Evolutionary conservation across 2,113 vertebrate genomes (phyloP).

Genomic region (Aplodontia rufa): DNA sequence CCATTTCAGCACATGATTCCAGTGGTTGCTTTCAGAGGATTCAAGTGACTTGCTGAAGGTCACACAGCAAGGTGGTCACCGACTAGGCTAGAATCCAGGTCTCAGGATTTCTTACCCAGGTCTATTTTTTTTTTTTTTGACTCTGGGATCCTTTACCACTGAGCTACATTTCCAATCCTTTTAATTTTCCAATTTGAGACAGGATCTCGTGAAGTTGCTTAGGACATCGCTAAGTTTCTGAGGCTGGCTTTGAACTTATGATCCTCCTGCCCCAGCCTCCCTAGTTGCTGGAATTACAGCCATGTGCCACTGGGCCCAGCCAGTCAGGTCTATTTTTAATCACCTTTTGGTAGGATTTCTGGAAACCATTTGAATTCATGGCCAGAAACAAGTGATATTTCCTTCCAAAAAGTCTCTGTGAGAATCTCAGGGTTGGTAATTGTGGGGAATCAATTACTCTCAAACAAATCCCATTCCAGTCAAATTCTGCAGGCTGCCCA

Average conservation of each 20-base stretch:
- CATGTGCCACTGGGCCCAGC: too few species aligned
- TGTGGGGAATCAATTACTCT: slow-evolving; percentile 52
- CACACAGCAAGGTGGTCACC: neutral
- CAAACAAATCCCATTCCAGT: slow-evolving; percentile 51
- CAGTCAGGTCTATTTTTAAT: neutral
- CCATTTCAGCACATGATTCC: neutral
- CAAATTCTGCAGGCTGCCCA: slow-evolving; percentile 1
- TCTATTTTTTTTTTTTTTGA: neutral
- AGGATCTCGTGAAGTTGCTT: too few species aligned
- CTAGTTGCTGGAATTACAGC: too few species aligned
- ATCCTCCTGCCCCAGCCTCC: too few species aligned
- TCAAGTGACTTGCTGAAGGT: neutral
- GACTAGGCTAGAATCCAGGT: neutral
- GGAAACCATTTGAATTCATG: slow-evolving; percentile 32
- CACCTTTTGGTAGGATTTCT: neutral
- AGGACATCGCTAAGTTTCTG: too few species aligned
- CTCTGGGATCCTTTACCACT: too few species aligned
- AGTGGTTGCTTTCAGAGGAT: neutral
- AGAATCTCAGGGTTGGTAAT: slow-evolving; percentile 46
- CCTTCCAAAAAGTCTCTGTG: slow-evolving; percentile 4
- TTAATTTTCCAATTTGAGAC: too few species aligned
- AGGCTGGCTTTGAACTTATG: too few species aligned
- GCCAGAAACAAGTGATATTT: slow-evolving; percentile 47
- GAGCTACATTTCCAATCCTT: too few species aligned
- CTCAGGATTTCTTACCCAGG: neutral